A percentile compares a stretch with the other conserved stretches of the same genome.
These are phyloP conservation scores for Hafferia zeledoni DNA, from an alignment of 2,797 vertebrate species.

Conservation along the genomic window DNA sequence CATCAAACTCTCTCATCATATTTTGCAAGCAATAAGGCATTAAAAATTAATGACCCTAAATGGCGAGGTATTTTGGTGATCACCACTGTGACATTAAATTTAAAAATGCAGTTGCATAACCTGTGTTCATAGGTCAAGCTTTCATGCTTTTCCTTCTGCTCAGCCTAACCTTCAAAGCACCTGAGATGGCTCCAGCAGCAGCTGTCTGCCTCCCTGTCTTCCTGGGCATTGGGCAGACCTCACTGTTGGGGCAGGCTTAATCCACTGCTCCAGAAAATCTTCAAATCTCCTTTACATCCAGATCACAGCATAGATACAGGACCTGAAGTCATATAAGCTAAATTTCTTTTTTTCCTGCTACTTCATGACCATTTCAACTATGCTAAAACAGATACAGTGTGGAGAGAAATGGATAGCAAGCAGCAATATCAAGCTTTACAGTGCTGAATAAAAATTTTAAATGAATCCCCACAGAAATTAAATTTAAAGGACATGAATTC, in stretches of 20 bases:
- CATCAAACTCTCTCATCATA: not conserved
- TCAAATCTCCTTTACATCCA: not conserved
- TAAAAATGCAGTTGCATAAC: not conserved
- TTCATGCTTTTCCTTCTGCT: not conserved
- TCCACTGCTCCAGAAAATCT: not conserved
- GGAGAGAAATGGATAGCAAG: not conserved
- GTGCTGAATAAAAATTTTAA: not conserved
- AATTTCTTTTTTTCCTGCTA: not conserved
- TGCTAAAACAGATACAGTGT: not conserved
- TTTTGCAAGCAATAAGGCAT: not conserved
- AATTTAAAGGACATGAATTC: not conserved
- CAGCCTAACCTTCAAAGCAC: not conserved
- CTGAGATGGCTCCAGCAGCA: not conserved
- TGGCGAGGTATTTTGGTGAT: not conserved
- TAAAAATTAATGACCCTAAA: not conserved
- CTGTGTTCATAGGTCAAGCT: not conserved
- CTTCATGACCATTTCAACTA: not conserved
- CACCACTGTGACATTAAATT: not conserved
- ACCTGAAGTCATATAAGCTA: not conserved
- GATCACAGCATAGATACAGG: not conserved
- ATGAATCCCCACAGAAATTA: not conserved
- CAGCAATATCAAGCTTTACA: not conserved
- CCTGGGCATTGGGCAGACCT: not conserved
- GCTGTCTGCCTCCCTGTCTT: not conserved
- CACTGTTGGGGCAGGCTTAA: not conserved